Evolutionary conservation across 2,888 invertebrate genomes (phyloP), one percentile per base, ranked within the genome.

Genomic region (Thera britannica): DNA sequence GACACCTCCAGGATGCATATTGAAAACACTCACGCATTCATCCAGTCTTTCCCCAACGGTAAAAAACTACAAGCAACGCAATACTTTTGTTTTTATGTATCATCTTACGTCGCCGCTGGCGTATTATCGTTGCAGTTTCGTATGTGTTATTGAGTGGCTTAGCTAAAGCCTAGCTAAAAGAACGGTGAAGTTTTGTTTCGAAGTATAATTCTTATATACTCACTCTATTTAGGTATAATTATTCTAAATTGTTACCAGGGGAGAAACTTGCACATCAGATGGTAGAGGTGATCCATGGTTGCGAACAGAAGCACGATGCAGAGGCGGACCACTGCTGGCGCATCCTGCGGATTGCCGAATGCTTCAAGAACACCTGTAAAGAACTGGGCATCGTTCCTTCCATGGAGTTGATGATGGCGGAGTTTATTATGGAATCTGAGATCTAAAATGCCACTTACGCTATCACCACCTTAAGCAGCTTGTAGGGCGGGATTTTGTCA

Each of bases 1-100:
- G 91, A 89, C 80, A 76, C 87, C 64, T 84, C 88, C 74, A 87
- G 90, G 75, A 90, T 92, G 90, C 92, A 93, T 76, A 92, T 92
- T 76, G 85, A 87, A n/a, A 92, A 92, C 83, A 91, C 90, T 0
- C 82, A 88, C 75, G 65, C 83, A 55, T 93, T 93, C 79, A 90
- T 93, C 77, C 83, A 85, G 73, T 84, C 88, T 58, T 93, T 93
- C 73, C 92, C 92, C 1, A 92, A 93, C 65, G 93, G 93, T 87
- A 72, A 5, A 1, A 41, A 23, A 0, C 23, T 23, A 1, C 23
- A 23, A 23, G 23, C 23, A 23, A 23, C 23, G 23, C 23, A 23
- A 23, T 23, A 23, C 23, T 41, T 41, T 41, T 7, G 6, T 41
- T 41, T 41, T 41, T 4, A 41, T 41, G 38, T 41, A 41, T 41